These are phyloP conservation scores for Drosophila subsilvestris DNA, from an alignment of 2,888 invertebrate genomes.

Conservation along the genomic window DNA sequence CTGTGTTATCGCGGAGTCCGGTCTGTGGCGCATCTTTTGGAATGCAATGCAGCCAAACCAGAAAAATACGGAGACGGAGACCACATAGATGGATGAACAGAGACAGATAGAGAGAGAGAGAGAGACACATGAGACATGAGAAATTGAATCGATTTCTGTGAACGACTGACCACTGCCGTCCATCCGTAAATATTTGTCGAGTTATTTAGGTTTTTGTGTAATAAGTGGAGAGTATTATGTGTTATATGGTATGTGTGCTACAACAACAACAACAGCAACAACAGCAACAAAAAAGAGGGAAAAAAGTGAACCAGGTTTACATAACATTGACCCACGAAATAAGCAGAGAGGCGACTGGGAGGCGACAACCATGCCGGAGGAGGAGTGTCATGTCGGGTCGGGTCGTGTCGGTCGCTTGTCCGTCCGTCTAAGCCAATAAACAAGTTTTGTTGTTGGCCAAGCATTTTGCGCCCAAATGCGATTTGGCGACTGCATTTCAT, in stretches of 20 bases:
- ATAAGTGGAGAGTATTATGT: slow-evolving; percentile 72
- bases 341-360: slow-evolving; percentile 19
- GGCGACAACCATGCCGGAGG: slow-evolving; percentile 26
- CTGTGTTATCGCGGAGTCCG: slow-evolving; percentile 54
- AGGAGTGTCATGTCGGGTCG: background rate
- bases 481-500: slow-evolving; percentile 69
- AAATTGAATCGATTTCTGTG: slow-evolving; percentile 77
- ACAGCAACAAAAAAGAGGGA: slow-evolving; percentile 26
- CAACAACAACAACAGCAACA: background rate
- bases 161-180: slow-evolving; percentile 35
- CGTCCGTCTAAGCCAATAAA: slow-evolving; percentile 73
- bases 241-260: slow-evolving; percentile 48
- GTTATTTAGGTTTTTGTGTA: slow-evolving; percentile 79
- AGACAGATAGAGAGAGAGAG: slow-evolving; percentile 14
- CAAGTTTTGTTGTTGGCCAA: slow-evolving; percentile 60
- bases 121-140: slow-evolving; percentile 2
- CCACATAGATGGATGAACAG: slow-evolving; percentile 42
- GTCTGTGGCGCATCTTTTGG: slow-evolving; percentile 65
- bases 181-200: slow-evolving; percentile 61
- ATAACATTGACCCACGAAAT: slow-evolving; percentile 77
- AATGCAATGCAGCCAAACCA: slow-evolving; percentile 60
- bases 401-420: too few species aligned
- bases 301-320: slow-evolving; percentile 79
- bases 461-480: slow-evolving; percentile 61
- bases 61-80: slow-evolving; percentile 38